These are phyloP conservation scores for Chaetophractus vellerosus DNA, from an alignment of 2,797 vertebrate genomes.

Conservation along the genomic window DNA sequence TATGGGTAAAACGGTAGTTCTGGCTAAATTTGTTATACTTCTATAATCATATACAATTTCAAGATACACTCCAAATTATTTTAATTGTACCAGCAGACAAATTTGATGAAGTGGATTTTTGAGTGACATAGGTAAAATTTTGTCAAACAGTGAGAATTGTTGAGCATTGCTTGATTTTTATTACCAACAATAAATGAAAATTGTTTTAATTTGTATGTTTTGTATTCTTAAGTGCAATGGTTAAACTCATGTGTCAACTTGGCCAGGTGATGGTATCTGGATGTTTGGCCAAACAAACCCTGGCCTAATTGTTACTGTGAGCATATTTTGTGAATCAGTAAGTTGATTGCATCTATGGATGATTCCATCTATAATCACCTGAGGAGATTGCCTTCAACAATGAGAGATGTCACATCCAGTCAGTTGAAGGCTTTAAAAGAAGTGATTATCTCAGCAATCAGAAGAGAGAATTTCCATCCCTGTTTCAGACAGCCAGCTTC, in stretches of 20 bases:
- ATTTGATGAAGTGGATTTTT: background rate
- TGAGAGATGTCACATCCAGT: too few relatives aligned
- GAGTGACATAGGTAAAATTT: background rate
- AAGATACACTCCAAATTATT: background rate
- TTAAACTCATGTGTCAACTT: background rate
- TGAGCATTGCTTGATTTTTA: background rate
- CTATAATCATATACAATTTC: background rate
- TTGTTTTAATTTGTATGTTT: background rate
- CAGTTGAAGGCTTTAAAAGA: too few relatives aligned
- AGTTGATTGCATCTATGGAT: too few relatives aligned
- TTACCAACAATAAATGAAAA: background rate
- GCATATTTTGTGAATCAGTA: too few relatives aligned
- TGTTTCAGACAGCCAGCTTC: too few relatives aligned
- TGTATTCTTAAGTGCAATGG: background rate
- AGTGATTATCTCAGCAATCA: too few relatives aligned
- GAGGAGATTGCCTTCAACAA: too few relatives aligned
- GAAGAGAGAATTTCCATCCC: too few relatives aligned
- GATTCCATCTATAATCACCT: too few relatives aligned
- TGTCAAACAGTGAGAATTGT: background rate
- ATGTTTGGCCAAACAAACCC: too few relatives aligned
- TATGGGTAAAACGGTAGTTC: background rate
- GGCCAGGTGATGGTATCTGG: too few relatives aligned
- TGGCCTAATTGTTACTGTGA: too few relatives aligned
- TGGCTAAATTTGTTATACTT: conserved; percentile 29
- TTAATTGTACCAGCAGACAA: background rate